Evolutionary conservation across 2,113 vertebrate species (phyloP), one percentile per base, ranked within the genome.

Genomic region (Erinaceus europaeus): DNA sequence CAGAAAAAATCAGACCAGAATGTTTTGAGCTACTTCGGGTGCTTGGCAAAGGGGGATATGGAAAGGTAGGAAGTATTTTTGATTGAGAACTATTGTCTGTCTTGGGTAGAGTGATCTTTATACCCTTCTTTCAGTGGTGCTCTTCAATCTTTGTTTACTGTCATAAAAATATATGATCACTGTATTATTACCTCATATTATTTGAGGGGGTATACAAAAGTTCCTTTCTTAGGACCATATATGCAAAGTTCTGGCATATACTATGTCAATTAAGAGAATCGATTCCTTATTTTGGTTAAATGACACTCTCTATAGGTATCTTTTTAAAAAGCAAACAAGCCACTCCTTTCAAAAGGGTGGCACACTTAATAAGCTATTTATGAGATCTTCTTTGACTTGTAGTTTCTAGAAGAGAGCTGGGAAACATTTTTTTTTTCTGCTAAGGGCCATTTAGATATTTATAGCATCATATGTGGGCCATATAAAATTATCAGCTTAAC

Each of bases 11-110:
- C 93, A 97, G 98, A 65, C 99, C 99, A 1, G 99, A 99, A 94
- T 99, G 99, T 96, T 99, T 99, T 97, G 99, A 99, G 96, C 93
- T 99, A 81, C 98, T 99, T 18, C 98, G 99, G 9, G 99, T 99
- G 90, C 97, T 99, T 94, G 99, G 99, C 78, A 99, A 99, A 97
- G 99, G 99, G 83, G 99, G 98, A 95, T 99, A 99, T 91, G 99
- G 99, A 95, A 99, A 99, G 98, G 99, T 99, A 97, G 98, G 97
- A 27, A 61, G 3, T 77, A 29, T 81, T 74, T 85, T 46, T 75
- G 69, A 44, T 89, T 68, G 76, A 93, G 75, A 94, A 27, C 78
- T 93, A 10, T 84, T 75, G 62, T 95, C 86, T 91, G 18, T 89
- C 29, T 93, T 75, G 59, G 44, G 14, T 81, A 71, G 65, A 40